These are phyloP conservation scores for Epicampocera succincta DNA, from an alignment of 2,888 invertebrate genomes.

Conservation along the genomic window DNA sequence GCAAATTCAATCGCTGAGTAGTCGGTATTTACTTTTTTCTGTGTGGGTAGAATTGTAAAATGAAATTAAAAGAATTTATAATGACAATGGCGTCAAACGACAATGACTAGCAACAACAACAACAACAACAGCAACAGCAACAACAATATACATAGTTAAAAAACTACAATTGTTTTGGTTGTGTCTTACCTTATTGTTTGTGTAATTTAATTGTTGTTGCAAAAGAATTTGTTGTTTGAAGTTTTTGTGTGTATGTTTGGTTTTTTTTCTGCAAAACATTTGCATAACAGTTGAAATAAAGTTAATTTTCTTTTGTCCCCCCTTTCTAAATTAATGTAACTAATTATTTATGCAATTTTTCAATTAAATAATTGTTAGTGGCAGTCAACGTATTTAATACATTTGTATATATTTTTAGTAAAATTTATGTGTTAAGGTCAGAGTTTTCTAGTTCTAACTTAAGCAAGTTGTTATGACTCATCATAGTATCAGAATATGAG, in stretches of 20 bases:
- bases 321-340: slow-evolving; percentile 21
- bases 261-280: slow-evolving; percentile 33
- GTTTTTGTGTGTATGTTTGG: neutral
- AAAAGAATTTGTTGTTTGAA: slow-evolving; percentile 35
- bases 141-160: slow-evolving; percentile 33
- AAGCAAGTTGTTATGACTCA: too few species aligned
- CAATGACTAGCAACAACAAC: slow-evolving; percentile 48
- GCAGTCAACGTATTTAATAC: neutral
- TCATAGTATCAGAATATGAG: too few species aligned
- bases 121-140: slow-evolving; percentile 49
- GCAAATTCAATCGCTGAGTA: neutral
- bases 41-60: slow-evolving; percentile 40
- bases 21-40: slow-evolving; percentile 9
- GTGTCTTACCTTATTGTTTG: slow-evolving; percentile 40
- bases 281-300: slow-evolving; percentile 61
- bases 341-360: slow-evolving; percentile 59
- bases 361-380: slow-evolving; percentile 49
- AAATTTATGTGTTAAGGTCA: neutral
- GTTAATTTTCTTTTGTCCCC: slow-evolving; percentile 56
- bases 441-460: neutral
- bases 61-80: slow-evolving; percentile 63
- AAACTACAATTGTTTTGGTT: slow-evolving; percentile 46
- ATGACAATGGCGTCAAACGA: slow-evolving; percentile 63
- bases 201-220: slow-evolving; percentile 47
- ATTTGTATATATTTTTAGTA: neutral